phyloP scores from a whole-genome alignment of 1,140 invertebrate species.

The Berghia stephanieae region DNA sequence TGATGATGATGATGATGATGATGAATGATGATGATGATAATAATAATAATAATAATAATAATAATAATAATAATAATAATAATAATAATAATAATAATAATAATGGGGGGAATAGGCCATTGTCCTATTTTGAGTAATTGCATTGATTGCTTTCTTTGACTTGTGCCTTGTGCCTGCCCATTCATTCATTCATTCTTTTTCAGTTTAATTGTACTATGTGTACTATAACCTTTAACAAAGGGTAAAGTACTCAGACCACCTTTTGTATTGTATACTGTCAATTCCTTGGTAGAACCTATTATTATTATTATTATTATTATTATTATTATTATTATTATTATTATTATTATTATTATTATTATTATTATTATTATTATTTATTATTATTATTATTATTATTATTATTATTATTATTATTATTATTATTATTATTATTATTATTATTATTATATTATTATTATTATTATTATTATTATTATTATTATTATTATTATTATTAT shows the following conservation, averaged over 20 bases:
- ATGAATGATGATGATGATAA: too few relatives aligned
- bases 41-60: not conserved
- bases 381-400: not conserved
- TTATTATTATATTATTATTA: not conserved
- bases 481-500: not conserved
- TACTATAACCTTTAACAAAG: not conserved
- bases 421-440: not conserved
- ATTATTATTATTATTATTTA: not conserved
- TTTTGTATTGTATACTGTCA: not conserved
- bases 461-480: not conserved
- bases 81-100: constrained; percentile 4
- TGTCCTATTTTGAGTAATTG: constrained; percentile 2
- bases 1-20: too few relatives aligned
- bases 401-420: not conserved
- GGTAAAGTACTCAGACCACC: not conserved
- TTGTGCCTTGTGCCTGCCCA: not conserved
- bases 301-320: too few relatives aligned
- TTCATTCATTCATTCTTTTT: not conserved
- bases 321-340: too few relatives aligned
- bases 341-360: not conserved
- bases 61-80: not conserved
- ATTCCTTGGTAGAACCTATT: too few relatives aligned
- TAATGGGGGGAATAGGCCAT: constrained; percentile 4
- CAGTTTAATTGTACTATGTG: not conserved
- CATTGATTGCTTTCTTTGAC: not conserved